A percentile compares a stretch with the other conserved stretches of the same genome.
Conservation (phyloP, 2,113 vertebrate species). For the Cavia aperea region DNA sequence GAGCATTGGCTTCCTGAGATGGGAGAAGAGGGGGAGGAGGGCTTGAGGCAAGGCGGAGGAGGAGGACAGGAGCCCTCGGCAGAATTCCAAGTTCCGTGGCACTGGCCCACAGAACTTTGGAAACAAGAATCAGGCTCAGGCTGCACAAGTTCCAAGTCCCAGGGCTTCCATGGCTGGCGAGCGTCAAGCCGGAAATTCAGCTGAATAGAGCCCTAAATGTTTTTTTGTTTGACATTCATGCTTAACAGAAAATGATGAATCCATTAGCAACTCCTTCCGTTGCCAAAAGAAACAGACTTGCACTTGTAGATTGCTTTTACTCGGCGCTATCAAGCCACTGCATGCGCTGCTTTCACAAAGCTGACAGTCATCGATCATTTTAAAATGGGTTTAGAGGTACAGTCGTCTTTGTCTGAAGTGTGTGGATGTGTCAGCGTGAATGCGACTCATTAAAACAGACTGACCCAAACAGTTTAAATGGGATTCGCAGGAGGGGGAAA, state of each 20-base stretch:
- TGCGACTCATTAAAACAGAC: slow-evolving; percentile 66
- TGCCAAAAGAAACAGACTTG: slow-evolving; percentile 83
- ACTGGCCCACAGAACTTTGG: slow-evolving; percentile 48
- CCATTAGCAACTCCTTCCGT: slow-evolving; percentile 74
- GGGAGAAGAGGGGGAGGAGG: neutral
- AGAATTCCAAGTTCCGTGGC: slow-evolving; percentile 43
- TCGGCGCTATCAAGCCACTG: slow-evolving; percentile 74
- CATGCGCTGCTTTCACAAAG: slow-evolving; percentile 71
- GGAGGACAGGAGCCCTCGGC: slow-evolving; percentile 27
- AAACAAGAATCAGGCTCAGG: slow-evolving; percentile 53
- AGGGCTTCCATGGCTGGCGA: slow-evolving; percentile 70
- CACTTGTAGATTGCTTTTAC: slow-evolving; percentile 77
- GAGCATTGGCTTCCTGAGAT: neutral
- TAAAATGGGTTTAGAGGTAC: slow-evolving; percentile 61
- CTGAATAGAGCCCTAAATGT: slow-evolving; percentile 76
- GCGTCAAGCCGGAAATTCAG: slow-evolving; percentile 67
- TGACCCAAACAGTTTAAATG: slow-evolving; percentile 64
- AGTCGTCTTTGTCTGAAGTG: slow-evolving; percentile 68
- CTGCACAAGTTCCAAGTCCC: slow-evolving; percentile 65
- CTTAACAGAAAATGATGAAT: slow-evolving; percentile 78
- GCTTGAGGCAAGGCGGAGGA: neutral
- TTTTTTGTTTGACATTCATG: slow-evolving; percentile 74
- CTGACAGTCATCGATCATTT: slow-evolving; percentile 72
- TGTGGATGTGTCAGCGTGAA: slow-evolving; percentile 61
- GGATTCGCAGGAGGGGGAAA: slow-evolving; percentile 62